Evolutionary conservation across 2,888 invertebrate genomes (phyloP).

Genomic region (Alviniconcha strummeri): DNA sequence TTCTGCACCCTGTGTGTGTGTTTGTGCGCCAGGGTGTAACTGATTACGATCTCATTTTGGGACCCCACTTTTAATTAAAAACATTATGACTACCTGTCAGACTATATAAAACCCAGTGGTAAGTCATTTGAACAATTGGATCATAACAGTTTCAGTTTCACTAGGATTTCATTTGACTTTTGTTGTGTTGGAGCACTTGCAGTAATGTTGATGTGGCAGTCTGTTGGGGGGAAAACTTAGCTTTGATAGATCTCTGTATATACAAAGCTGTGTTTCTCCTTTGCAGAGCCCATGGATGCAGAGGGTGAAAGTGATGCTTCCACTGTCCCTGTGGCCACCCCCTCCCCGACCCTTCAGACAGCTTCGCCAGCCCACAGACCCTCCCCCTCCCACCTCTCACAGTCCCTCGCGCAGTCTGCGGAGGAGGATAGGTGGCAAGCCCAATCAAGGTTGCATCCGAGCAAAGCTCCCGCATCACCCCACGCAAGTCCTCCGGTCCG

Average conservation of each 20-base stretch:
- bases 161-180: too few species aligned
- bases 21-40: too few species aligned
- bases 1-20: not conserved
- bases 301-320: conserved; percentile 3
- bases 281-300: conserved; percentile 6
- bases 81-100: too few species aligned
- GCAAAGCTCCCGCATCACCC: not conserved
- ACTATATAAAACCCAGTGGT: too few species aligned
- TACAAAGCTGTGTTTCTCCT: not conserved
- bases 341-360: not conserved
- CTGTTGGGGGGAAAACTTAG: too few species aligned
- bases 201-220: too few species aligned
- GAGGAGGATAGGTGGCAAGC: not conserved
- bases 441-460: not conserved
- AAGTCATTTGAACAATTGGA: too few species aligned
- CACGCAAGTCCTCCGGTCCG: not conserved
- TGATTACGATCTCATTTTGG: too few species aligned
- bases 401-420: not conserved
- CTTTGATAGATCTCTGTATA: too few species aligned
- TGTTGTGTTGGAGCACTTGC: too few species aligned
- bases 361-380: not conserved
- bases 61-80: too few species aligned
- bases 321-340: conserved; percentile 3
- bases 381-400: not conserved
- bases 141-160: too few species aligned